Conservation (phyloP, 23 tunicate genomes). For the Corella eumyota region DNA sequence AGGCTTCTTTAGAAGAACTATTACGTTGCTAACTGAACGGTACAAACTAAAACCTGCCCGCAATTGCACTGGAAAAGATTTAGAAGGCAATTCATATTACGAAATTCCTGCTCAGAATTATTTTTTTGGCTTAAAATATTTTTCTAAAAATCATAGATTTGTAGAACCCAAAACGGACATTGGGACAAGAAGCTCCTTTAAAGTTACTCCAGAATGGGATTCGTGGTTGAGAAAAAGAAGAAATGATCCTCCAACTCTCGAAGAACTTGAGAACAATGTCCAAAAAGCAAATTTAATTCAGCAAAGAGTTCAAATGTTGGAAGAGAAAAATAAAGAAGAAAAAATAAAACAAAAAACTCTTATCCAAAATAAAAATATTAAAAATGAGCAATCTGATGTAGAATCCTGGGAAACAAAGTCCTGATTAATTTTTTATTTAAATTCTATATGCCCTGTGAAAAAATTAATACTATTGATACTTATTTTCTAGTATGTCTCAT, state of each 20-base stretch:
- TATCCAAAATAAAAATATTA: background rate
- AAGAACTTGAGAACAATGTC: constrained; percentile 43
- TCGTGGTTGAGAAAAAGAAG: constrained; percentile 55
- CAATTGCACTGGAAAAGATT: constrained; percentile 35
- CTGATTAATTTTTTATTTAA: too few relatives aligned
- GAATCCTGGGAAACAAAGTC: constrained; percentile 10
- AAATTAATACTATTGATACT: too few relatives aligned
- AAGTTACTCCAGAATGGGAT: constrained; percentile 65
- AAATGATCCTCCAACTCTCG: constrained; percentile 44
- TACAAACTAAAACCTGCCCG: constrained; percentile 40
- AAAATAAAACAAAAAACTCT: background rate
- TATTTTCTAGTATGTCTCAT: too few relatives aligned
- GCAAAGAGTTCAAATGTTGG: constrained; percentile 19
- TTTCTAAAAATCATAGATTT: constrained; percentile 16
- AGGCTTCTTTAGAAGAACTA: too few relatives aligned
- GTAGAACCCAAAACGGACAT: constrained; percentile 17
- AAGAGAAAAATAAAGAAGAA: constrained; percentile 9
- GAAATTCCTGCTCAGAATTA: constrained; percentile 66
- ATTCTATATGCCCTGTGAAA: too few relatives aligned
- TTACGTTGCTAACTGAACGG: too few relatives aligned
- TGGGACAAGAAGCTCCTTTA: background rate
- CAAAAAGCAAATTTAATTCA: constrained; percentile 15
- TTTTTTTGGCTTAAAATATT: constrained; percentile 23
- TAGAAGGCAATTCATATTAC: constrained; percentile 56
- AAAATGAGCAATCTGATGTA: constrained; percentile 10